Conservation (phyloP, 2,888 invertebrate genomes). For the Eurytoma adleriae region DNA sequence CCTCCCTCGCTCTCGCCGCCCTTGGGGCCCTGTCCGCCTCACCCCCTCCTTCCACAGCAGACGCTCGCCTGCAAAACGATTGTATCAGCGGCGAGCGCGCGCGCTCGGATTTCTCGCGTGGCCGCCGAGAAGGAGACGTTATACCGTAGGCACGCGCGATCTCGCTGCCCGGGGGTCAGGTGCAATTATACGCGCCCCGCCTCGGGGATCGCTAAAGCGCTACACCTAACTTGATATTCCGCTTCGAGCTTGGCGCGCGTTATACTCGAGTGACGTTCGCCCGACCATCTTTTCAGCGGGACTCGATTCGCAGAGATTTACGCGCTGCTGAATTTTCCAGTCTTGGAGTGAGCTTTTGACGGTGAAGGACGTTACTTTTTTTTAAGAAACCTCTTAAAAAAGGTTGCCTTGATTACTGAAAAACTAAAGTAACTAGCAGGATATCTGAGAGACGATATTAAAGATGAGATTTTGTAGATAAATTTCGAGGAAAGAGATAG, state of each 20-base stretch:
- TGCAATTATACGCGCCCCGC: not conserved
- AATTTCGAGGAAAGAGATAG: too few species aligned
- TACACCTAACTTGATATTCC: not conserved
- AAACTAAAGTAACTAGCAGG: not conserved
- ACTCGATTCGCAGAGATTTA: constrained; percentile 18
- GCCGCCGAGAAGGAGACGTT: constrained; percentile 36
- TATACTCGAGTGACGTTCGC: not conserved
- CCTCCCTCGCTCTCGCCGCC: constrained; percentile 59
- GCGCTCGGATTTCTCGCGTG: constrained; percentile 24
- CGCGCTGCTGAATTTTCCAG: not conserved
- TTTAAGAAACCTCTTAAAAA: not conserved
- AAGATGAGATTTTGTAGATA: too few species aligned
- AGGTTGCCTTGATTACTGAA: constrained; percentile 19
- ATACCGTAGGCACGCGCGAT: constrained; percentile 2
- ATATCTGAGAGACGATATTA: too few species aligned
- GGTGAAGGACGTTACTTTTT: not conserved
- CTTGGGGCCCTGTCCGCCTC: constrained; percentile 38
- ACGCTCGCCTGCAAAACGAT: constrained; percentile 34
- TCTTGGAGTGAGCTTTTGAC: not conserved
- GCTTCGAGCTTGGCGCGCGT: too few species aligned
- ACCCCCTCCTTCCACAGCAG: constrained; percentile 22
- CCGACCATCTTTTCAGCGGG: constrained; percentile 9
- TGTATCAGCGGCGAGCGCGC: constrained; percentile 23
- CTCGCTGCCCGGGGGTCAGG: not conserved
- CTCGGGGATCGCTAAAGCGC: not conserved